Base-by-base conservation (phyloP, 2,113 vertebrate species). In the Oreocharis arfaki region DNA sequence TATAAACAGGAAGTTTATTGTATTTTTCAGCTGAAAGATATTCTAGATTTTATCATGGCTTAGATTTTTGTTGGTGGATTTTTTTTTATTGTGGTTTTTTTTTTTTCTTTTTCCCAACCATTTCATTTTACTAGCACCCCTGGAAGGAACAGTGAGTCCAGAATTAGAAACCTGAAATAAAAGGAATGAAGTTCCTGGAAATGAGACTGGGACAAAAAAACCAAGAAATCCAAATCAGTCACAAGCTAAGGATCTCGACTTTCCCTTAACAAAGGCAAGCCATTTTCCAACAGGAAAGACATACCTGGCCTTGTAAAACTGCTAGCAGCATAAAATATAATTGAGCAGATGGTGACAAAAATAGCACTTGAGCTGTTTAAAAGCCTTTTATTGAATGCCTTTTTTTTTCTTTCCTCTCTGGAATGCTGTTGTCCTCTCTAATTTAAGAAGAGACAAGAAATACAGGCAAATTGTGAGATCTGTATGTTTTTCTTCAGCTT, bases 1-100 rank as follows among this genome's bases (percentile, higher is more conserved):
- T 91, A 79, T 80, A 95, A 94, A 89, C 77, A 95, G 80, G 37
- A 95, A 79, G 71, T 95, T 97, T 92, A 73, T 88, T 92, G 21
- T 79, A 55, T 92, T 94, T 84, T 82, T 79, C 47, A 81, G 49
- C 23, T 89, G 78, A 95, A 93, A 86, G 32, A 75, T 53, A 88
- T 65, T 80, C 42, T 77, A 64, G 75, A 70, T 83, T 90, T 93
- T 86, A 55, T 93, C 60, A 70, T 70, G 71, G 64, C 33, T 93
- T 71, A 24, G 56, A 39, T 74, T 86, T 86, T 85, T 73, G 7
- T 12, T 73, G 20, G 3, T 71, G 20, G 4, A 20, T 10, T 7
- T 78, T 83, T 24, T 28, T 56, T 82, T 42, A 9, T 21, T 46
- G 8, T 27, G 24, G 3, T 4, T 19, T n/a, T 37, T 6, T 50